Evolutionary conservation across 35 echinoderm and acorn worm species (phyloP).

Genomic region (Stichopus chloronotus): DNA sequence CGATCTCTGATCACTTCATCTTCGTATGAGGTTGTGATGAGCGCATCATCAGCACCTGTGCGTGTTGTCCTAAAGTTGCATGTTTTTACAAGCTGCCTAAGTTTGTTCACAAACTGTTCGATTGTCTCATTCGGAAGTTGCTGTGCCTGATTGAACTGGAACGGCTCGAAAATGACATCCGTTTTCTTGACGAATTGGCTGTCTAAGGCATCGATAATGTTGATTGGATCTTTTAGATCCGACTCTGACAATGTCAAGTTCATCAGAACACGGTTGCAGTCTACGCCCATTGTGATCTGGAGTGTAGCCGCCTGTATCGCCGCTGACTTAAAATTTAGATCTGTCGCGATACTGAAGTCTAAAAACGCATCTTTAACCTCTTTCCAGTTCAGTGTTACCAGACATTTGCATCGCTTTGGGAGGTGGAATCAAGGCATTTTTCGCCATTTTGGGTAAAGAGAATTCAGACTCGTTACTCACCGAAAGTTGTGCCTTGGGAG

Average conservation of each 20-base stretch:
- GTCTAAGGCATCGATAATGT: constrained; percentile 7
- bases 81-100: background rate
- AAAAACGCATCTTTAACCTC: constrained; percentile 28
- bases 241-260: background rate
- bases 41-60: background rate
- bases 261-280: constrained; percentile 9
- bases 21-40: constrained; percentile 16
- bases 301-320: constrained; percentile 9
- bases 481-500: background rate
- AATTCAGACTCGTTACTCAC: constrained; percentile 6
- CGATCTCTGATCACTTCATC: constrained; percentile 26
- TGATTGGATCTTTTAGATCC: constrained; percentile 25
- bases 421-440: constrained; percentile 34
- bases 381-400: constrained; percentile 37
- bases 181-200: constrained; percentile 28
- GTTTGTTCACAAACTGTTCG: constrained; percentile 20
- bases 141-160: background rate
- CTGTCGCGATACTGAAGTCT: constrained; percentile 25
- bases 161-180: background rate
- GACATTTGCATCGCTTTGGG: constrained; percentile 45
- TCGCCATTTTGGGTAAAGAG: background rate
- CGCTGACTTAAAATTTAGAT: background rate
- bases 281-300: background rate
- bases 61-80: constrained; percentile 30
- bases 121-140: constrained; percentile 17